Evolutionary conservation across 2,797 vertebrate genomes (phyloP).

Genomic region (Hippoglossus hippoglossus): DNA sequence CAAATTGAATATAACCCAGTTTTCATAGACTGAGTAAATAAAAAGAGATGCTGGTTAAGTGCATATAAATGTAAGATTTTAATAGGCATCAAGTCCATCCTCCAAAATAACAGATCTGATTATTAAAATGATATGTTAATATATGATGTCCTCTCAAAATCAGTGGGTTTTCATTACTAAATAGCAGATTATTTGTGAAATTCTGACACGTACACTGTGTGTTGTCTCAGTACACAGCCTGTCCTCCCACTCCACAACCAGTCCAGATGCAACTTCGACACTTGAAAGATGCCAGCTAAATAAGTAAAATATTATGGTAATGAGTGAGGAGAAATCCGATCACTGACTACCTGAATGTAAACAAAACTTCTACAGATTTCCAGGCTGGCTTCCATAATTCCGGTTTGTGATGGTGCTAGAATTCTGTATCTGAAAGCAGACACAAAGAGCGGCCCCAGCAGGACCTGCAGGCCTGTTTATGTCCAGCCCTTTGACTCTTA

Average conservation of each 20-base stretch:
- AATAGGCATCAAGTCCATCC: background rate
- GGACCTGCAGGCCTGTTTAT: conserved; percentile 6
- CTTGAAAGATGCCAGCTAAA: background rate
- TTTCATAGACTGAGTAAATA: background rate
- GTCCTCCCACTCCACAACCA: conserved; percentile 6
- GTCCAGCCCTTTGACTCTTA: conserved; percentile 12
- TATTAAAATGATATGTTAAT: too few relatives aligned
- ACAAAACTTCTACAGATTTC: background rate
- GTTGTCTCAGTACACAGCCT: background rate
- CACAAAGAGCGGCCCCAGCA: background rate
- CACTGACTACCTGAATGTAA: background rate
- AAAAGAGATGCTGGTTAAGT: background rate
- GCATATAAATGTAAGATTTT: background rate
- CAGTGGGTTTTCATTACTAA: background rate
- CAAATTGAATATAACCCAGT: too few relatives aligned
- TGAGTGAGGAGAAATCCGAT: background rate
- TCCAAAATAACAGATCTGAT: background rate
- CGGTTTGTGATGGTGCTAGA: too few relatives aligned
- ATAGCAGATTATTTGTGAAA: background rate
- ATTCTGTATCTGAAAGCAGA: background rate
- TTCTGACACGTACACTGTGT: background rate
- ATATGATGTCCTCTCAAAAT: background rate
- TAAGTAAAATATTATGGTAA: background rate
- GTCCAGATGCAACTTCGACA: background rate
- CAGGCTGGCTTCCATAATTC: background rate